Evolutionary conservation across 2,888 invertebrate species (phyloP).

Genomic region (Cyrtodaria siliqua): DNA sequence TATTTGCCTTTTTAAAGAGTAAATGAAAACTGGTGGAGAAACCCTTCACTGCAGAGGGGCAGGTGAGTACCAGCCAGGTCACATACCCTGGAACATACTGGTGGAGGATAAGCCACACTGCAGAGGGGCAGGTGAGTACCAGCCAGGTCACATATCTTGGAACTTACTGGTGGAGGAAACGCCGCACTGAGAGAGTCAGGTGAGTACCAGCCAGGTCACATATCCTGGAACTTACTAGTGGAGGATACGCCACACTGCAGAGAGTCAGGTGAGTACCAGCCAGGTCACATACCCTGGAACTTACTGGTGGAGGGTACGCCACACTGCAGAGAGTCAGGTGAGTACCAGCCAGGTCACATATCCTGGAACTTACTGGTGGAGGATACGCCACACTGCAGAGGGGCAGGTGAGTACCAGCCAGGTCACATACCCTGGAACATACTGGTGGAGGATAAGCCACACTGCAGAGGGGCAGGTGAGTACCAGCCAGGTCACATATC

Average conservation of each 20-base stretch:
- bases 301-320: conserved; percentile 52
- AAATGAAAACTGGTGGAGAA: too few relatives aligned
- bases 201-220: conserved; percentile 29
- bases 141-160: conserved; percentile 24
- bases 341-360: conserved; percentile 24
- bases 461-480: conserved; percentile 52
- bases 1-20: too few relatives aligned
- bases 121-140: conserved; percentile 51
- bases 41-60: too few relatives aligned
- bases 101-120: conserved; percentile 59
- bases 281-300: conserved; percentile 38
- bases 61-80: conserved; percentile 13
- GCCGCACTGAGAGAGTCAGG: conserved; percentile 52
- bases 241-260: conserved; percentile 60
- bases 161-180: conserved; percentile 51
- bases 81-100: conserved; percentile 38
- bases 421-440: conserved; percentile 38
- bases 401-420: conserved; percentile 35
- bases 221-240: conserved; percentile 41
- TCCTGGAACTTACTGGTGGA: conserved; percentile 44
- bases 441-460: conserved; percentile 59
- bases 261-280: conserved; percentile 40
- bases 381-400: conserved; percentile 61
- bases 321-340: conserved; percentile 45
- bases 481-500: conserved; percentile 22